phyloP scores from a whole-genome alignment of 1,140 invertebrate species.

The Achroia grisella region DNA sequence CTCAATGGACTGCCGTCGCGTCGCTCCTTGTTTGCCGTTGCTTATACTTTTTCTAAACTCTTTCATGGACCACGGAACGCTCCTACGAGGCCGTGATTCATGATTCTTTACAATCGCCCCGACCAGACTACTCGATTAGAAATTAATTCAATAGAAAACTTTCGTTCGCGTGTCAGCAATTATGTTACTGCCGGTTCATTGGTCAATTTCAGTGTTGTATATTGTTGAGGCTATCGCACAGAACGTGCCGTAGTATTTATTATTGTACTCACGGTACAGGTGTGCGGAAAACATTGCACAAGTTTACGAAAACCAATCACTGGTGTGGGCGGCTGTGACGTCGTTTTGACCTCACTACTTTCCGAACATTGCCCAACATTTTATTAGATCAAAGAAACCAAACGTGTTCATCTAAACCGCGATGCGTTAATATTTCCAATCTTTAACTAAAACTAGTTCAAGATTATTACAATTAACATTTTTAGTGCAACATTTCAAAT shows the following conservation, averaged over 20 bases:
- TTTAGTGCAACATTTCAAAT: conserved; percentile 1
- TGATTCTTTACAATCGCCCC: neutral
- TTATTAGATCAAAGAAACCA: conserved; percentile 1
- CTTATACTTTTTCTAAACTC: conserved; percentile 28
- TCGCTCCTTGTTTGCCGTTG: conserved; percentile 14
- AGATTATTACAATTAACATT: conserved; percentile 54
- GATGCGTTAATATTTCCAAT: conserved; percentile 20
- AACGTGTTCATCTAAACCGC: neutral
- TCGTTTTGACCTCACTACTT: conserved; percentile 1
- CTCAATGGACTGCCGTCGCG: conserved; percentile 41
- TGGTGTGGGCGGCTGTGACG: conserved; percentile 4
- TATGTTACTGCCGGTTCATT: conserved; percentile 28
- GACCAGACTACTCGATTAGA: neutral
- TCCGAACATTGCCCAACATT: conserved; percentile 41
- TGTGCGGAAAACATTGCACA: conserved; percentile 36
- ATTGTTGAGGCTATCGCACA: conserved; percentile 2
- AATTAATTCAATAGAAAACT: conserved; percentile 13
- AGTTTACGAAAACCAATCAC: conserved; percentile 31
- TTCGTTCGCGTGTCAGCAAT: conserved; percentile 29
- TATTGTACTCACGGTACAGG: conserved; percentile 35
- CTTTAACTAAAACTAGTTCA: conserved; percentile 51
- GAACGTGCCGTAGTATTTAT: conserved; percentile 17
- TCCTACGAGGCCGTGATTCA: conserved; percentile 6
- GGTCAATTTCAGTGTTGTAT: conserved; percentile 26
- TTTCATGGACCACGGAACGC: conserved; percentile 27